A percentile compares a stretch with the other conserved stretches of the same genome.
These are phyloP conservation scores for Drepanosiphum platanoidis DNA, from an alignment of 2,888 invertebrate genomes.

Conservation along the genomic window DNA sequence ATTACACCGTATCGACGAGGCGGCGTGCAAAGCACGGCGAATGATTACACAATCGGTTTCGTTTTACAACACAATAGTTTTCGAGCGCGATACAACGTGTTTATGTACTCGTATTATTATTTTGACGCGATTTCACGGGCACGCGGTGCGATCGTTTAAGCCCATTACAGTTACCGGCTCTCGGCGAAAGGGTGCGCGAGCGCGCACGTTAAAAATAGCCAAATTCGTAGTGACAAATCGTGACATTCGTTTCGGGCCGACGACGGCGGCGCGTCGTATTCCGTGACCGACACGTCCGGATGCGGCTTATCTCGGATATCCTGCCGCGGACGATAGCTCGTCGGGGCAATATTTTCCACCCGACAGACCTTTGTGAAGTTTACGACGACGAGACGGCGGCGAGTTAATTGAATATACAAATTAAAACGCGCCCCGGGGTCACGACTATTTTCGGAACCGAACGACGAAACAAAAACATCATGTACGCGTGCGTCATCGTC, in stretches of 20 bases:
- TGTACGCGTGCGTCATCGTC: background rate
- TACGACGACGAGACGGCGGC: background rate
- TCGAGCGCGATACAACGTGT: background rate
- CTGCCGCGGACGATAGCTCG: background rate
- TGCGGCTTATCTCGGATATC: slow-evolving; percentile 35
- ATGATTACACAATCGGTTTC: background rate
- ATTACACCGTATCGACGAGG: no score
- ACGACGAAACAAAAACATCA: background rate
- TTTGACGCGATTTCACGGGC: slow-evolving; percentile 20
- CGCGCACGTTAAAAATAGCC: slow-evolving; percentile 38
- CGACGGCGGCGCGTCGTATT: background rate
- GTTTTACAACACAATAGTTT: background rate
- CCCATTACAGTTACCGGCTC: background rate
- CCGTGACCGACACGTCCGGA: slow-evolving; percentile 13
- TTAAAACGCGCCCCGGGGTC: background rate
- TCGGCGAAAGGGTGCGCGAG: slow-evolving; percentile 1
- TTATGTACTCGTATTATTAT: background rate
- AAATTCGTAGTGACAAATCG: slow-evolving; percentile 38
- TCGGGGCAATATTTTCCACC: background rate
- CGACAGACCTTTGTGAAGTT: background rate
- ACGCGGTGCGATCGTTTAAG: slow-evolving; percentile 4
- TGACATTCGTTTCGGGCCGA: background rate
- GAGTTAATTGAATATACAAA: slow-evolving; percentile 33
- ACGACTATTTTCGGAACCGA: background rate
- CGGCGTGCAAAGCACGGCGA: no score